Conservation (phyloP, 2,113 vertebrate genomes). For the Perognathus longimembris region DNA sequence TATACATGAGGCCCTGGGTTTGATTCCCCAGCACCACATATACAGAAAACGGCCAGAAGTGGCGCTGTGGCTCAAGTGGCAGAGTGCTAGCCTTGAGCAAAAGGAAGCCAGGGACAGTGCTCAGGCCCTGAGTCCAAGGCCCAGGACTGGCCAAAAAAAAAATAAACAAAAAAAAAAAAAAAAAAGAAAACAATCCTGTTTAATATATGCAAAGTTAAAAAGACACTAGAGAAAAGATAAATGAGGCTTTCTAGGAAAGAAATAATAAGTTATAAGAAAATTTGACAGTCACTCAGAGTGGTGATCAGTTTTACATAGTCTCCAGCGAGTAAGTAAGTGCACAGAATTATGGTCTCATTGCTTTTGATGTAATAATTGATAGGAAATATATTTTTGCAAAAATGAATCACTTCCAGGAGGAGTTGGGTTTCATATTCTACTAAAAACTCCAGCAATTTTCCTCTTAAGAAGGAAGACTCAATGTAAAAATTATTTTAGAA, state of each 20-base stretch:
- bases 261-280: background rate
- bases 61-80: too few species aligned
- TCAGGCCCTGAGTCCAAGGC: too few species aligned
- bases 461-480: background rate
- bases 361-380: background rate
- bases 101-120: too few species aligned
- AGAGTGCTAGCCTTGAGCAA: too few species aligned
- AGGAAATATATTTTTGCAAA: background rate
- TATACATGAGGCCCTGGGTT: too few species aligned
- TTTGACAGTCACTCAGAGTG: background rate
- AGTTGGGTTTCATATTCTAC: background rate
- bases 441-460: background rate
- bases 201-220: conserved; percentile 6
- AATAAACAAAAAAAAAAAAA: too few species aligned
- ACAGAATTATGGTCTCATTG: background rate
- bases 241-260: background rate
- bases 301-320: background rate
- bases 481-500: background rate
- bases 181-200: too few species aligned
- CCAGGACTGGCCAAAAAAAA: too few species aligned
- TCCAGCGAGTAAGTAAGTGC: background rate
- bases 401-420: background rate
- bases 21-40: too few species aligned
- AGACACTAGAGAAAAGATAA: background rate
- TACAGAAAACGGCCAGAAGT: too few species aligned